A percentile compares a stretch with the other conserved stretches of the same genome.
Evolutionary conservation across 2,797 vertebrate genomes (phyloP).

Genomic region (Sylvilagus floridanus): DNA sequence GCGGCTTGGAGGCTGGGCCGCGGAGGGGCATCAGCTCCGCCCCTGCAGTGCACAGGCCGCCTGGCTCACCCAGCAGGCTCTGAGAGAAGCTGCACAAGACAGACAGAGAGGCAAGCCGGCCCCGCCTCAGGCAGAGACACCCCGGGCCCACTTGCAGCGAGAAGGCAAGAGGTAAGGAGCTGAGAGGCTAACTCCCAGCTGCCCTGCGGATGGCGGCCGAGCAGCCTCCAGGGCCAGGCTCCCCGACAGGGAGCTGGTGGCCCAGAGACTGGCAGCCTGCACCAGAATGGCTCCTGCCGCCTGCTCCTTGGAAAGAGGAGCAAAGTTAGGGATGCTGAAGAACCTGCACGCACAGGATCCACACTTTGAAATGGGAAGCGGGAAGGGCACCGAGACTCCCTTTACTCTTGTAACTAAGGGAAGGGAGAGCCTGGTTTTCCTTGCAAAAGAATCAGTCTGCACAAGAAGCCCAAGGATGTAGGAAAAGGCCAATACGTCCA

Average conservation of each 20-base stretch:
- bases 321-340: neutral
- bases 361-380: neutral
- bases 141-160: neutral
- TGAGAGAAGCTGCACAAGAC: neutral
- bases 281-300: neutral
- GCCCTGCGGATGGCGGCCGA: fast-evolving
- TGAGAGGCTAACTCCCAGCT: neutral
- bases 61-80: neutral
- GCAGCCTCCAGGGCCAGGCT: neutral
- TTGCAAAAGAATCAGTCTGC: neutral
- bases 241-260: fast-evolving
- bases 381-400: neutral
- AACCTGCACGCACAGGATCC: neutral
- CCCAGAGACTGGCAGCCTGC: neutral
- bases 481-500: neutral
- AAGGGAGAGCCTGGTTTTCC: neutral
- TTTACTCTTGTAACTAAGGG: neutral
- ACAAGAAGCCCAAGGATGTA: neutral
- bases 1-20: neutral
- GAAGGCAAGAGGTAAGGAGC: neutral
- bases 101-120: neutral
- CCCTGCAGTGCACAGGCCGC: neutral
- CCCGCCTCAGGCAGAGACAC: neutral
- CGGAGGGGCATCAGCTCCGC: fast-evolving
- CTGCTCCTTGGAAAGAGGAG: neutral